Conservation (phyloP, 2,888 invertebrate genomes). For the Pherbina coryleti region DNA sequence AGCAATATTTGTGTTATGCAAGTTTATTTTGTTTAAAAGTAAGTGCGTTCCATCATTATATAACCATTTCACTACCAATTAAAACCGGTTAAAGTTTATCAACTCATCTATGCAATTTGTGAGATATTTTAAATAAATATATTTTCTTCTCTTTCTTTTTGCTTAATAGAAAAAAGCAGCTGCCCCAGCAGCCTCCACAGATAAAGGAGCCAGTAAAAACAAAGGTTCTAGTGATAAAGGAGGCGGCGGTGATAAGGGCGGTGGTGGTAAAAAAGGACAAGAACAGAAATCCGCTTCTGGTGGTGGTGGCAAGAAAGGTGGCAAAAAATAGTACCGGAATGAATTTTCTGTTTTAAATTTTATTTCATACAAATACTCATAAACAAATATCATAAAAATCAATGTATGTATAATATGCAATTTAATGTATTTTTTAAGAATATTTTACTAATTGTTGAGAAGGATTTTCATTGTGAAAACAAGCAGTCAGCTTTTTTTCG, state of each 20-base stretch:
- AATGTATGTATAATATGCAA: no score
- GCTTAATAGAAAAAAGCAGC: conserved; percentile 61
- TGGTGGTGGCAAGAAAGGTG: conserved; percentile 64
- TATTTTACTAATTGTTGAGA: no score
- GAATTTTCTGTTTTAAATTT: no score
- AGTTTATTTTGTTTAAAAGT: conserved; percentile 51
- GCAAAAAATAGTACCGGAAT: conserved; percentile 58
- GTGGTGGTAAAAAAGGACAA: conserved; percentile 57
- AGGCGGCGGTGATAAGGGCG: conserved; percentile 51
- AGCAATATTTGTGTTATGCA: conserved; percentile 67
- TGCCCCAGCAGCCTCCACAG: conserved; percentile 40
- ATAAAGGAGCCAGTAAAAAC: conserved; percentile 54
- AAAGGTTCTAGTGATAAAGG: conserved; percentile 48
- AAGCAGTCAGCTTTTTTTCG: no score
- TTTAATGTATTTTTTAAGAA: no score
- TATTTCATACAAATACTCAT: no score
- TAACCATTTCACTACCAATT: background rate
- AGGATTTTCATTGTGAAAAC: no score
- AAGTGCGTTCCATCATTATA: conserved; percentile 9
- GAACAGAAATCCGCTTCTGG: conserved; percentile 60
- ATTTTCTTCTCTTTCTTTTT: background rate
- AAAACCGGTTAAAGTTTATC: background rate
- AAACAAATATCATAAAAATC: no score
- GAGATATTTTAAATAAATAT: background rate
- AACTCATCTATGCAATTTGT: background rate